phyloP scores from a whole-genome alignment of 2,888 invertebrate species.

The Perizoma affinitatum region DNA sequence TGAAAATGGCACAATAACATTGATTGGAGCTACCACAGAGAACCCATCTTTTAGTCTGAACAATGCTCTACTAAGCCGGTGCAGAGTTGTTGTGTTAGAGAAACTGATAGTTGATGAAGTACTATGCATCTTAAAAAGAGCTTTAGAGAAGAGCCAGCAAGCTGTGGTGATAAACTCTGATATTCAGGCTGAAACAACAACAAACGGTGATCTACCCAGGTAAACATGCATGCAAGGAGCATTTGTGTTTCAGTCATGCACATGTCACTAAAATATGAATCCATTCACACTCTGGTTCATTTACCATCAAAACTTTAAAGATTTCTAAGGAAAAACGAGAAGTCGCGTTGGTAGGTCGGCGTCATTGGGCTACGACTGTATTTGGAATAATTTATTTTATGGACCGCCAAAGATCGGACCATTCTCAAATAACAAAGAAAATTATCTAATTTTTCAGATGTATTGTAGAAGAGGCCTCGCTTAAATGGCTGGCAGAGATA shows the following conservation, averaged over 20 bases:
- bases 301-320: no score
- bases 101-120: conserved; percentile 86
- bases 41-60: conserved; percentile 95
- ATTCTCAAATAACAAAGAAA: no score
- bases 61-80: conserved; percentile 90
- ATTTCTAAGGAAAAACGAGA: no score
- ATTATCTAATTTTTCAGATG: conserved; percentile 47
- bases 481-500: conserved; percentile 89
- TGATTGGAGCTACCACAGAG: conserved; percentile 94
- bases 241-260: no score
- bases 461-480: conserved; percentile 82
- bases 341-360: no score
- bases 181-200: conserved; percentile 39
- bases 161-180: conserved; percentile 55
- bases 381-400: no score
- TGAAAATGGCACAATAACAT: conserved; percentile 90
- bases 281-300: no score
- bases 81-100: conserved; percentile 89
- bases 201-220: conserved; percentile 48
- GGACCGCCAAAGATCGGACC: no score
- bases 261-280: no score
- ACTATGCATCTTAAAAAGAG: conserved; percentile 84
- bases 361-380: no score
- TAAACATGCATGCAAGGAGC: conserved; percentile 37
- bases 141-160: conserved; percentile 67